Evolutionary conservation across 2,113 vertebrate species (phyloP).

Genomic region (Bos taurus): DNA sequence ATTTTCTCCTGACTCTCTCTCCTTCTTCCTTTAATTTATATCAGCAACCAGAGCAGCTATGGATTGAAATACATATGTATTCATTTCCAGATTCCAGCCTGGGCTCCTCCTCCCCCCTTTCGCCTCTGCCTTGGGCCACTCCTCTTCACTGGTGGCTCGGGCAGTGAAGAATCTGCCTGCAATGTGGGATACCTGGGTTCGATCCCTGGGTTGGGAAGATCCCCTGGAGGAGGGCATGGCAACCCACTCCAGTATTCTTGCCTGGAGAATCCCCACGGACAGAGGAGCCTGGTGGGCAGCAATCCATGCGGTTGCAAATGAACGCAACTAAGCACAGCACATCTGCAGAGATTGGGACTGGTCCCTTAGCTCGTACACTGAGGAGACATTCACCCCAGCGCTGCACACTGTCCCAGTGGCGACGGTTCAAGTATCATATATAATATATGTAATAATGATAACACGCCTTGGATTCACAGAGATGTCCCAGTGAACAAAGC

Average conservation of each 20-base stretch:
- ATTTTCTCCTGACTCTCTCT: not conserved
- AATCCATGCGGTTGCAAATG: rapidly evolving
- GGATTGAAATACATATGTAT: not conserved
- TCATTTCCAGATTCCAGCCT: not conserved
- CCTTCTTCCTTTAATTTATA: constrained; percentile 25
- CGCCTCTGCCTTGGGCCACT: not conserved
- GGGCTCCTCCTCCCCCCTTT: not conserved
- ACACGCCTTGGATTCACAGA: not conserved
- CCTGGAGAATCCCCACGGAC: not conserved
- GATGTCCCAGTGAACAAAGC: not conserved
- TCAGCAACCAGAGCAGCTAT: constrained; percentile 10
- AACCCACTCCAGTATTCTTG: not conserved
- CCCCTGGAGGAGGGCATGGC: not conserved
- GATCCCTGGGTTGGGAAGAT: not conserved
- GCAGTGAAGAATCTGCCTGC: not conserved
- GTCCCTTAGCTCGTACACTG: not conserved
- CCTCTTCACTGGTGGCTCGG: not conserved
- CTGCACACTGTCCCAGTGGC: too few relatives aligned
- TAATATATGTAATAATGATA: not conserved
- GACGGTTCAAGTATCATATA: not conserved
- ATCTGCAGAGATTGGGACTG: not conserved
- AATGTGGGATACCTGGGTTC: not conserved
- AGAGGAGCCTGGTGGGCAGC: not conserved
- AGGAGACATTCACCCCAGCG: not conserved
- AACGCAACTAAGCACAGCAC: not conserved